These are phyloP conservation scores for Camarhynchus parvulus DNA, from an alignment of 2,113 vertebrate species.

Conservation along the genomic window DNA sequence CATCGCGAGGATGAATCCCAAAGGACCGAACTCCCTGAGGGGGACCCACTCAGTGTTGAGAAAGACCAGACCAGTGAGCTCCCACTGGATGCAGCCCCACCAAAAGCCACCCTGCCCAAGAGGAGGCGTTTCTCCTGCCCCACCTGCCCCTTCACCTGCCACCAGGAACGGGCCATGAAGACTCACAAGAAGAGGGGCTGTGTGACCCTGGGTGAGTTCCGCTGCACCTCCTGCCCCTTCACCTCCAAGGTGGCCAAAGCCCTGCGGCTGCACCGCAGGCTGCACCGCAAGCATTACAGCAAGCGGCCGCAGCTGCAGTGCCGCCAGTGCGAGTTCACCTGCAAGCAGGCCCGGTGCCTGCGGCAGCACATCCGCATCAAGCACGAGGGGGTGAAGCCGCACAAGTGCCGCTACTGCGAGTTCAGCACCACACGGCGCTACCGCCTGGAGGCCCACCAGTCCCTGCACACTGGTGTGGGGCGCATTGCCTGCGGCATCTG, in stretches of 20 bases:
- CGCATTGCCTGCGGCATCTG: slow-evolving; percentile 85
- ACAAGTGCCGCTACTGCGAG: slow-evolving; percentile 85
- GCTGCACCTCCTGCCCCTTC: slow-evolving; percentile 81
- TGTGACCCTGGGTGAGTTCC: slow-evolving; percentile 73
- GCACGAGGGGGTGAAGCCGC: slow-evolving; percentile 83
- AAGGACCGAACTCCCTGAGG: accelerated
- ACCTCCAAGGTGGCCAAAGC: slow-evolving; percentile 74
- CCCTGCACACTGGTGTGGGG: slow-evolving; percentile 89
- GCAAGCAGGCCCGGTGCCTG: slow-evolving; percentile 86
- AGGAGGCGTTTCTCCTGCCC: slow-evolving; percentile 80
- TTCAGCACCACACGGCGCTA: slow-evolving; percentile 90
- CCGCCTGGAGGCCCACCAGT: slow-evolving; percentile 90
- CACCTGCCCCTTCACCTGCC: slow-evolving; percentile 84
- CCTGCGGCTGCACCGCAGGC: slow-evolving; percentile 75
- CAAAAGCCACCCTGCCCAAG: background rate
- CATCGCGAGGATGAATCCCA: background rate
- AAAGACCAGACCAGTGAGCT: background rate
- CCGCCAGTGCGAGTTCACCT: slow-evolving; percentile 81
- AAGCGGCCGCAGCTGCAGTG: slow-evolving; percentile 67
- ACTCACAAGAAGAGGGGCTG: slow-evolving; percentile 85
- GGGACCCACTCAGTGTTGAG: background rate
- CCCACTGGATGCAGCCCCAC: background rate
- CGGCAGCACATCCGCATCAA: slow-evolving; percentile 84
- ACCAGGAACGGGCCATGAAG: slow-evolving; percentile 81
- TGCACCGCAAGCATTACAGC: slow-evolving; percentile 71